Base-by-base conservation (phyloP, 2,888 invertebrate genomes). In the Megastigmus dorsalis region DNA sequence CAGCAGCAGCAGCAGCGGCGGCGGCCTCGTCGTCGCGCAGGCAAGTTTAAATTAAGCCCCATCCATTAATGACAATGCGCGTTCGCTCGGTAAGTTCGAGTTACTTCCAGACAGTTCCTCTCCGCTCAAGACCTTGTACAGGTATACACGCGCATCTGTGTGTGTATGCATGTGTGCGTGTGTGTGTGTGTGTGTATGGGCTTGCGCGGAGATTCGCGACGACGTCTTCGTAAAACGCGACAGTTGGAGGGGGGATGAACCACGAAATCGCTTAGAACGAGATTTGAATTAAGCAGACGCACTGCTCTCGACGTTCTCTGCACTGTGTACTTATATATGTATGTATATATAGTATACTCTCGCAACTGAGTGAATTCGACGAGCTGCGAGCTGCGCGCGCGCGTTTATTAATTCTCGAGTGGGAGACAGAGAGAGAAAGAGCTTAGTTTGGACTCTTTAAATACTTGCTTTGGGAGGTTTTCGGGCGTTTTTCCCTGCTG, bases 241-340 rank as follows among this genome's bases (percentile, higher is more conserved):
- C 23, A 20, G 26, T 9, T 5, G 36, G 73, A 59, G 48, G 62
- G 55, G 57, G 75, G 71, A 76, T 77, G 72, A 76, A 77, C 77
- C 76, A 76, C 79, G 79, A 78, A 79, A 81, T 82, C 79, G 79
- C 80, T 84, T 84, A 83, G 82, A 80, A 85, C 83, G 84, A 81
- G 84, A 87, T 86, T 86, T 85, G 84, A 84, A 85, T 85, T 82
- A 83, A 83, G 80, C 79, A 82, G 82, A 81, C 78, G 41, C n/a
- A n/a, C n/a, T n/a, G n/a, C n/a, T n/a, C n/a, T n/a, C n/a, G n/a
- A n/a, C n/a, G n/a, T n/a, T n/a, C n/a, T n/a, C n/a, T n/a, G n/a
- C n/a, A n/a, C n/a, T n/a, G n/a, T n/a, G n/a, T n/a, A n/a, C n/a
- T n/a, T n/a, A n/a, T n/a, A n/a, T n/a, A n/a, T n/a, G n/a, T n/a